Evolutionary conservation across 2,797 vertebrate genomes (phyloP).

Genomic region (Myotis vivesi): DNA sequence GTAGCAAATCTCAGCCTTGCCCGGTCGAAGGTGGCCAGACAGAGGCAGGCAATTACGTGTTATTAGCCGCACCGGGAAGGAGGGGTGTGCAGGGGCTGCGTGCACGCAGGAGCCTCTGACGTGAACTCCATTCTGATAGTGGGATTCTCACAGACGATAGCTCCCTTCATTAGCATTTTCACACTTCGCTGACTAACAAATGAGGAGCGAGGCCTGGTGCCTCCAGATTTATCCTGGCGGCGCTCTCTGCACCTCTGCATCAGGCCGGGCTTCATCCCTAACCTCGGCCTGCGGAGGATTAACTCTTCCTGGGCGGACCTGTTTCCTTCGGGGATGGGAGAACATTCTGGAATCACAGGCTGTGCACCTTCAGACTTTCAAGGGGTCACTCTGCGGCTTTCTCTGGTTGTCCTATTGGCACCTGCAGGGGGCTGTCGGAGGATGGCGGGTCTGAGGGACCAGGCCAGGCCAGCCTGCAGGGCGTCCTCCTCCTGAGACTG

Average conservation of each 20-base stretch:
- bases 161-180: conserved; percentile 99
- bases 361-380: background rate
- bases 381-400: background rate
- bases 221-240: conserved; percentile 88
- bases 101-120: conserved; percentile 90
- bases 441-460: background rate
- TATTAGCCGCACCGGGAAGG: conserved; percentile 90
- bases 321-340: background rate
- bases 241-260: conserved; percentile 40
- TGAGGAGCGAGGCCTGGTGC: conserved; percentile 92
- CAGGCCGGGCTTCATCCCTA: conserved; percentile 66
- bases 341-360: background rate
- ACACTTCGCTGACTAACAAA: conserved; percentile 97
- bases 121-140: conserved; percentile 93
- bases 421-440: background rate
- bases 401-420: conserved; percentile 37
- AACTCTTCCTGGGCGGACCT: conserved; percentile 57
- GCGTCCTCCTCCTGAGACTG: background rate
- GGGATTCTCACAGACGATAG: conserved; percentile 92
- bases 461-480: background rate
- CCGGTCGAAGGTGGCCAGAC: conserved; percentile 87
- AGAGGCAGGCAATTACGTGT: conserved; percentile 90
- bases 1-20: conserved; percentile 75
- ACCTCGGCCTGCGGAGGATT: conserved; percentile 52
- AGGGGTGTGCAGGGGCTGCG: conserved; percentile 91